Evolutionary conservation across 2,797 vertebrate species (phyloP), one percentile per base, ranked within the genome.

Genomic region (Coendou prehensilis): DNA sequence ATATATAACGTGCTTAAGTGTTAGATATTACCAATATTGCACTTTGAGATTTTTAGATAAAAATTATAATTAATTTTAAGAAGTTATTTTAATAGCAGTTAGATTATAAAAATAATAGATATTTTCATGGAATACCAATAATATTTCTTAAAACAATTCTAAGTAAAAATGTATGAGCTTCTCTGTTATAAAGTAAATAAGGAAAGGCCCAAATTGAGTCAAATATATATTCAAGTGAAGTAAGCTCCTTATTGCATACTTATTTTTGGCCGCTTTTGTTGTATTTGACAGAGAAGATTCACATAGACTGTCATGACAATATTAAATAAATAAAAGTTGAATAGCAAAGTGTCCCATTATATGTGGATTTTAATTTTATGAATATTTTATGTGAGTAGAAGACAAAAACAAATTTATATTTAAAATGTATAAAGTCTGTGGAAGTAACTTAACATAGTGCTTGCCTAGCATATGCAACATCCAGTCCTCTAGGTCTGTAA

Each of bases 21-120:
- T 80, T 88, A 71, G 71, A 2, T 15, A 26, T 30, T 87, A 79
- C 47, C 7, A 94, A 45, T n/a, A 87, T n/a, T 79, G 8, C 2
- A 78, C 10, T 92, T 96, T 75, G 13, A 50, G 71, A 54, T 92
- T 73, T 93, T 92, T 37, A 92, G 8, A 63, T 23, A 0, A 87
- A 87, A 56, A 83, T 30, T 92, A 56, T 33, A 15, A 20, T 79
- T 83, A 71, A 87, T 78, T 83, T 90, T 30, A 83, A 81, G 75
- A 80, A 28, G 80, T 85, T 0, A 71, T 63, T 28, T 61, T 47
- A 61, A 26, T 82, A 75, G 47, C 13, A 50, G 9, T 2, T 89
- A 91, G 18, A 59, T 57, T 52, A 71, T 37, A 45, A 78, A 86
- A n/a, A 57, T 76, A 9, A 59, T 81, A 22, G 47, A 9, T 50